Evolutionary conservation across 2,113 vertebrate species (phyloP).

Genomic region (Burhinus bistriatus): DNA sequence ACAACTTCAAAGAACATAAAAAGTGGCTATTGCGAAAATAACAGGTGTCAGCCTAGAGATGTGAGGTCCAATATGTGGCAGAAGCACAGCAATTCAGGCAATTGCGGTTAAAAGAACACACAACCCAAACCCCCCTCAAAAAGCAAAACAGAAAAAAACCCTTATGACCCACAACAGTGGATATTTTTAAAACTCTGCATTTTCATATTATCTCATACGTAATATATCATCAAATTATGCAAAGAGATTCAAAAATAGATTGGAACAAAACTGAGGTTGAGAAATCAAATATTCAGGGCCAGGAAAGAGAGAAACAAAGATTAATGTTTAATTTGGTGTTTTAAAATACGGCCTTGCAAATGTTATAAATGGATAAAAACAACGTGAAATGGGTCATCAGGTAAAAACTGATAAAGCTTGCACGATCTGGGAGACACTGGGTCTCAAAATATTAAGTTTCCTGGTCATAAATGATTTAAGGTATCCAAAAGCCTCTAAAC

Average conservation of each 20-base stretch:
- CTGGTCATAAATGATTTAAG: background rate
- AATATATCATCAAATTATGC: background rate
- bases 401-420: background rate
- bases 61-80: constrained; percentile 30
- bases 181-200: background rate
- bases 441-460: background rate
- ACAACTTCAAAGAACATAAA: constrained; percentile 59
- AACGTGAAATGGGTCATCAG: background rate
- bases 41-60: constrained; percentile 42
- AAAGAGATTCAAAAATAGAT: constrained; percentile 27
- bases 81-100: constrained; percentile 7
- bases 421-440: background rate
- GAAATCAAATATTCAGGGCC: background rate
- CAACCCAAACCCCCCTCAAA: background rate
- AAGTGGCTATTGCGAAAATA: constrained; percentile 45
- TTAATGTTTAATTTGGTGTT: background rate
- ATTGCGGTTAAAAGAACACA: background rate
- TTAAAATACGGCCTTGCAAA: background rate
- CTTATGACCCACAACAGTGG: background rate
- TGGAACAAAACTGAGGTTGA: constrained; percentile 4
- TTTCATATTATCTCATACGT: constrained; percentile 27
- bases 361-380: background rate
- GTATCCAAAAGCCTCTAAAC: background rate
- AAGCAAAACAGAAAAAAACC: background rate
- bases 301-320: background rate